Conservation (phyloP, 2,113 vertebrate species). For the Perca fluviatilis region DNA sequence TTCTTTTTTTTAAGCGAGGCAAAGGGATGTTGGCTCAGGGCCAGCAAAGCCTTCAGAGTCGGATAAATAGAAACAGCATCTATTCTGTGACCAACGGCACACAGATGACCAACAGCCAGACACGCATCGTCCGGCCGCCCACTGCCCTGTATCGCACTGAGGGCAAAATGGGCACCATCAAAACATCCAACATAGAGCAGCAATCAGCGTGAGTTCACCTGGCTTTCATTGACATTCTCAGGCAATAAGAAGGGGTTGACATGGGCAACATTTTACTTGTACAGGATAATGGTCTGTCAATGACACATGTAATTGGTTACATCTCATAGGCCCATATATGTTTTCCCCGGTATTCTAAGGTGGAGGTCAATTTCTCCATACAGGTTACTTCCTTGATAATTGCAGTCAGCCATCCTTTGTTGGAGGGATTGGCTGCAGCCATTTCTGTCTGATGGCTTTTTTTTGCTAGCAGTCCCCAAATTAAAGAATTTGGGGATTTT, state of each 20-base stretch:
- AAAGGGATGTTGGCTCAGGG: conserved; percentile 60
- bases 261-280: not conserved
- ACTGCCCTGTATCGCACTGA: conserved; percentile 42
- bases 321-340: not conserved
- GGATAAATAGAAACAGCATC: conserved; percentile 76
- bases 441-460: not conserved
- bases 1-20: conserved; percentile 31
- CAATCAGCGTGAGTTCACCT: conserved; percentile 59
- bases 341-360: not conserved
- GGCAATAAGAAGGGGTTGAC: not conserved
- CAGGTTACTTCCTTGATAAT: not conserved
- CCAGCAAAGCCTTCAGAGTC: conserved; percentile 70
- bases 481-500: not conserved
- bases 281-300: not conserved
- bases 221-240: not conserved
- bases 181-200: conserved; percentile 37
- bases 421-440: not conserved
- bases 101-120: conserved; percentile 55
- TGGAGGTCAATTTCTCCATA: not conserved
- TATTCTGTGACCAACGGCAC: conserved; percentile 41
- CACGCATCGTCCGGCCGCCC: not conserved
- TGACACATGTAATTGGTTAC: not conserved
- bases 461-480: not conserved
- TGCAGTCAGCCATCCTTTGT: not conserved
- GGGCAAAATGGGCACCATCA: conserved; percentile 54